A percentile compares a stretch with the other conserved stretches of the same genome.
phyloP scores from a whole-genome alignment of 2,113 vertebrate species.

The Tinamus guttatus region DNA sequence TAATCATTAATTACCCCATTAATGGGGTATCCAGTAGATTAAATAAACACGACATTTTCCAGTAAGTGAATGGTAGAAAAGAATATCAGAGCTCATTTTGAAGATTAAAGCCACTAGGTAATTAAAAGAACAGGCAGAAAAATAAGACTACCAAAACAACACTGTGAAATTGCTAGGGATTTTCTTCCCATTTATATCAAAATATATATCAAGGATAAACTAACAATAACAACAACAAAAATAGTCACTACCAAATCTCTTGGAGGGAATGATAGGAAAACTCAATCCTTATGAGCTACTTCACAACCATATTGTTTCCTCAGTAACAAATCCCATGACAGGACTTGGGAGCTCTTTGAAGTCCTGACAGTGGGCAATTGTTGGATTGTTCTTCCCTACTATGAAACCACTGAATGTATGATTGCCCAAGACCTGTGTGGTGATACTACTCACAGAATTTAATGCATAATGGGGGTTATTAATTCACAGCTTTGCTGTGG shows the following conservation, averaged over 20 bases:
- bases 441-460: not conserved
- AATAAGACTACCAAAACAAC: not conserved
- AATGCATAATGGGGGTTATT: not conserved
- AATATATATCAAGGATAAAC: not conserved
- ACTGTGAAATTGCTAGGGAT: not conserved
- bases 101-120: not conserved
- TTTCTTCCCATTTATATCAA: not conserved
- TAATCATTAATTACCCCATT: not conserved
- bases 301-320: not conserved
- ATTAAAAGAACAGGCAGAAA: not conserved
- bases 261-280: not conserved
- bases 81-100: not conserved
- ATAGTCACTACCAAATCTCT: not conserved
- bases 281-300: not conserved
- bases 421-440: not conserved
- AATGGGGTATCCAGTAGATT: not conserved
- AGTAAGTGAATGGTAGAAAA: not conserved
- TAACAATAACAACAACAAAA: not conserved
- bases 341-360: not conserved
- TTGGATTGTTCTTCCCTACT: not conserved
- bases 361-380: not conserved
- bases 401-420: not conserved
- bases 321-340: not conserved
- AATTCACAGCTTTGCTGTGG: not conserved
- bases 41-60: not conserved